Evolutionary conservation across 1,140 invertebrate genomes (phyloP).

Genomic region (Aleiodes sp.): DNA sequence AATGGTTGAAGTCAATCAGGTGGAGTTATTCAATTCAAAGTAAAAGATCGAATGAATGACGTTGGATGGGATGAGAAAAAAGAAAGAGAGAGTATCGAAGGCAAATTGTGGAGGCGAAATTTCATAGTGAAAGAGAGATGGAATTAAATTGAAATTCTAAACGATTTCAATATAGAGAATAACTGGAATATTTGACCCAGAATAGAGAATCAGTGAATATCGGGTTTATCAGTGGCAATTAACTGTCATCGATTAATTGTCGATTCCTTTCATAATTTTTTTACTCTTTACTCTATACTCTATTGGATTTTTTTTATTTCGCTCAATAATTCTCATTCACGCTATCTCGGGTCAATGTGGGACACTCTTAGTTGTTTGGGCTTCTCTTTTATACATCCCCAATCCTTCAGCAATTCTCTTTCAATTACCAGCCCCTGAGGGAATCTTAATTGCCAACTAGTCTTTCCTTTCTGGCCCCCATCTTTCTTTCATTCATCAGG

Average conservation of each 20-base stretch:
- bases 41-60: slow-evolving; percentile 3
- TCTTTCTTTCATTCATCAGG: too few relatives aligned
- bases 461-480: too few relatives aligned
- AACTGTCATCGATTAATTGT: neutral
- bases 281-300: neutral
- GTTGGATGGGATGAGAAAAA: too few relatives aligned
- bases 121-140: neutral
- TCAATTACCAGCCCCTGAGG: slow-evolving; percentile 36
- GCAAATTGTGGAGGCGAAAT: neutral
- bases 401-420: slow-evolving; percentile 38
- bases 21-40: too few relatives aligned
- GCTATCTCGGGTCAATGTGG: slow-evolving; percentile 10
- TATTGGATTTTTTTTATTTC: neutral
- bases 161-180: slow-evolving; percentile 12
- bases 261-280: neutral
- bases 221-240: neutral
- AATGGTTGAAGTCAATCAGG: neutral
- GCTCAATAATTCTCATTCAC: neutral
- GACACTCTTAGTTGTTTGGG: slow-evolving; percentile 9
- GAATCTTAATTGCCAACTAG: slow-evolving; percentile 38
- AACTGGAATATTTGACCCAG: slow-evolving; percentile 2
- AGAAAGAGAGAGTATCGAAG: neutral
- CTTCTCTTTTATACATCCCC: slow-evolving; percentile 17
- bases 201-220: neutral
- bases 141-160: neutral